Evolutionary conservation across 2,113 vertebrate species (phyloP).

Genomic region (Sprattus sprattus): DNA sequence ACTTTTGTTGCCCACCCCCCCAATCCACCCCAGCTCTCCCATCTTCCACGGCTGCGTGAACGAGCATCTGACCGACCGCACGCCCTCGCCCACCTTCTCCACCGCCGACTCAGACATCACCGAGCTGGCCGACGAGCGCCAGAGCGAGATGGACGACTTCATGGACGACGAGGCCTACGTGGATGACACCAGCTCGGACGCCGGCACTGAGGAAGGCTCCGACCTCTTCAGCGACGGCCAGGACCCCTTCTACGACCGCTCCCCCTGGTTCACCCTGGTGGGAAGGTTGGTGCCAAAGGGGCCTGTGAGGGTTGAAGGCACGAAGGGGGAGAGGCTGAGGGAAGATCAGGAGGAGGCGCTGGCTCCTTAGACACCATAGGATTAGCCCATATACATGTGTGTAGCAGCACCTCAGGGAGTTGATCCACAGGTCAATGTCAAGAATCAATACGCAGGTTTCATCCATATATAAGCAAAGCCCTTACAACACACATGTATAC

Average conservation of each 20-base stretch:
- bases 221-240: conserved; percentile 98
- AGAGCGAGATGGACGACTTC: conserved; percentile 96
- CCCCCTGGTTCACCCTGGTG: conserved; percentile 99
- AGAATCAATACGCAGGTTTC: not conserved
- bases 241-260: conserved; percentile 99
- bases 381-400: not conserved
- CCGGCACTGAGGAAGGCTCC: conserved; percentile 95
- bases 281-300: conserved; percentile 96
- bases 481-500: not conserved
- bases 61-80: conserved; percentile 94
- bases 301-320: conserved; percentile 64
- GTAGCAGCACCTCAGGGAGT: not conserved
- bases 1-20: conserved; percentile 68
- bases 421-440: not conserved
- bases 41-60: conserved; percentile 99
- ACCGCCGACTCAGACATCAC: conserved; percentile 98
- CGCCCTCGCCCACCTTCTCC: conserved; percentile 98
- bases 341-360: not conserved
- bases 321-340: conserved; percentile 45
- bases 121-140: conserved; percentile 95
- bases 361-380: not conserved
- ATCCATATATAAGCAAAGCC: not conserved
- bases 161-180: conserved; percentile 97
- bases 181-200: conserved; percentile 97
- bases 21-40: conserved; percentile 80